Percentiles rank a stretch among this genome's conserved stretches.
phyloP scores from a whole-genome alignment of 2,113 vertebrate species.

The Pogonocichla stellata region DNA sequence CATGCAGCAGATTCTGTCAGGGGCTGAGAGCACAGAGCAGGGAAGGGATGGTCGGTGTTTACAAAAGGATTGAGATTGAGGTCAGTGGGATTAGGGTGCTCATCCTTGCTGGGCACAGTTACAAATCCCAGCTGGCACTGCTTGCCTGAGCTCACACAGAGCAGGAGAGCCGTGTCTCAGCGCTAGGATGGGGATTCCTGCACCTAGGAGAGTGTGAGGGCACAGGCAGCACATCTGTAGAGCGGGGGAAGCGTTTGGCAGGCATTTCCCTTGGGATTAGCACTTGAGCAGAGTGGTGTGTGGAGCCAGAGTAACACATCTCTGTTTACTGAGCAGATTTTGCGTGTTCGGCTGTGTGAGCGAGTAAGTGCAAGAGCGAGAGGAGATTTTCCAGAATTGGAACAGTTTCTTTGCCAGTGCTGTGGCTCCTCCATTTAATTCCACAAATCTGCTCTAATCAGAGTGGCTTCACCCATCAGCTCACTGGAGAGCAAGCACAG shows the following conservation, averaged over 20 bases:
- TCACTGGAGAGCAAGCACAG: not conserved
- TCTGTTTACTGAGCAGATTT: slow-evolving; percentile 59
- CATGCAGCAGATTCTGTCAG: not conserved
- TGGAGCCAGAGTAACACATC: slow-evolving; percentile 38
- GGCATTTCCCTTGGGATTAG: slow-evolving; percentile 10
- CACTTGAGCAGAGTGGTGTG: slow-evolving; percentile 1
- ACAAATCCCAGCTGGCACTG: not conserved
- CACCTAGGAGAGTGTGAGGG: not conserved
- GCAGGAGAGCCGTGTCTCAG: not conserved
- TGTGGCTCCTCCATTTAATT: slow-evolving; percentile 28
- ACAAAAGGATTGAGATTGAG: not conserved
- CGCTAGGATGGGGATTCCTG: not conserved
- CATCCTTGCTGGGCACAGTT: not conserved
- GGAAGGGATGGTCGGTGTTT: not conserved
- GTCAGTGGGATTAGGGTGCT: not conserved
- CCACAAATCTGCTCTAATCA: slow-evolving; percentile 57
- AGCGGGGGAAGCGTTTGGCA: not conserved
- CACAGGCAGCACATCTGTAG: slow-evolving; percentile 32
- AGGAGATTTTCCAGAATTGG: not conserved
- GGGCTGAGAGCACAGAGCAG: not conserved
- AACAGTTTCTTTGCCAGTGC: slow-evolving; percentile 6
- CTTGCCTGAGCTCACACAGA: not conserved
- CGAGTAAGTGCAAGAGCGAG: not conserved
- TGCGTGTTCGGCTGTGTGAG: not conserved
- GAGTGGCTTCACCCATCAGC: not conserved